Base-by-base conservation (phyloP, 2,113 vertebrate genomes). In the Sinocyclocheilus rhinocerous region DNA sequence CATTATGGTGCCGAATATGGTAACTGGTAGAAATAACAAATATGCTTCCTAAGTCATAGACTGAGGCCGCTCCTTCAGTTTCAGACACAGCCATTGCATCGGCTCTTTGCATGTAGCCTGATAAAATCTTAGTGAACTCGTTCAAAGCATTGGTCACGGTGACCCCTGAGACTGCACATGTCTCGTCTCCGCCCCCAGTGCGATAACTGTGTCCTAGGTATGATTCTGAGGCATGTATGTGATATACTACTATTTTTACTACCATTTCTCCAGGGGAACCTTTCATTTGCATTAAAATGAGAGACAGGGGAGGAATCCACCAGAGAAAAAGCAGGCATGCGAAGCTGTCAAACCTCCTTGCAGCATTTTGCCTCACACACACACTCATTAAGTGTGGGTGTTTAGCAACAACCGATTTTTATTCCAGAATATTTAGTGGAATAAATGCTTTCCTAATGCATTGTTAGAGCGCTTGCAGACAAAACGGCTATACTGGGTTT, bases 231-330 rank as follows among this genome's bases (percentile, higher is more conserved):
- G 73, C 83, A 91, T 50, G 80, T 86, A 61, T 55, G 73, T 91
- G 90, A 93, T 91, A 12, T 86, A 89, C 80, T 85, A 87, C 81
- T 24, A 79, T 87, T 91, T 87, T 89, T 89, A 88, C 42, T 69
- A 50, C 76, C 81, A 26, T 81, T 88, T 88, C 91, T 92, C 89
- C 42, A 48, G 76, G 85, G 85, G 59, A 85, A 86, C 16, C 72
- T 76, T 75, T 92, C 86, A 92, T 93, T 91, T 93, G 90, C 91
- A 93, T 93, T 72, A 83, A 91, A 76, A 75, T 29, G 50, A 33
- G 29, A 59, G 50, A 83, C n/a, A n/a, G n/a, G 70, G 70, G 65
- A 13, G 29, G 76, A 29, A 57, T 82, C 63, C 80, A 82, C 80
- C 26, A 69, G 36, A 76, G 76, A 69, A 55, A 70, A 69, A 82